These are phyloP conservation scores for Chaitophorus viminalis DNA, from an alignment of 2,888 invertebrate species.

Conservation along the genomic window DNA sequence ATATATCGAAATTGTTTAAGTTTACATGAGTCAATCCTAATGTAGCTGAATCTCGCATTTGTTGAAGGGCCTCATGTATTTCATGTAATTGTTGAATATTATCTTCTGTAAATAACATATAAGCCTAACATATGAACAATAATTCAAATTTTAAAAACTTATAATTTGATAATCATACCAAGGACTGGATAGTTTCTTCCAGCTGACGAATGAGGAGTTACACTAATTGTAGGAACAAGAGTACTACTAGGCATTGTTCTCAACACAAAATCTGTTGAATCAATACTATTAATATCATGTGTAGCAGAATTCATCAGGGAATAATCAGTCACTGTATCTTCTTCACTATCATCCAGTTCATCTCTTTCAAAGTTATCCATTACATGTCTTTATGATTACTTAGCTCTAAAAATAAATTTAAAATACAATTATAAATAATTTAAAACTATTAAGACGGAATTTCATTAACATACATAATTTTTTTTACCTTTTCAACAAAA, in stretches of 20 bases:
- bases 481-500: too few species aligned
- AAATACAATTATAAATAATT: not conserved
- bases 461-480: not conserved
- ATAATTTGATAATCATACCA: slow-evolving; percentile 67
- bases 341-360: slow-evolving; percentile 80
- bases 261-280: slow-evolving; percentile 53
- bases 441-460: not conserved
- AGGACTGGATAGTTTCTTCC: slow-evolving; percentile 76
- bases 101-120: slow-evolving; percentile 72
- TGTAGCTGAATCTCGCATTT: slow-evolving; percentile 73
- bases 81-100: slow-evolving; percentile 80
- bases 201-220: slow-evolving; percentile 88
- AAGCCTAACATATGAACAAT: not conserved
- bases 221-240: slow-evolving; percentile 85
- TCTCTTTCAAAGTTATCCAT: slow-evolving; percentile 58
- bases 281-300: slow-evolving; percentile 65
- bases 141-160: not conserved
- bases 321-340: slow-evolving; percentile 83
- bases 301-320: slow-evolving; percentile 67
- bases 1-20: not conserved
- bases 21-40: slow-evolving; percentile 48
- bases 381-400: slow-evolving; percentile 43
- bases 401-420: slow-evolving; percentile 9
- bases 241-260: slow-evolving; percentile 65
- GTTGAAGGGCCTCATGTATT: slow-evolving; percentile 80